A percentile compares a stretch with the other conserved stretches of the same genome.
These are phyloP conservation scores for Sisor rabdophorus DNA, from an alignment of 2,113 vertebrate genomes.

Conservation along the genomic window DNA sequence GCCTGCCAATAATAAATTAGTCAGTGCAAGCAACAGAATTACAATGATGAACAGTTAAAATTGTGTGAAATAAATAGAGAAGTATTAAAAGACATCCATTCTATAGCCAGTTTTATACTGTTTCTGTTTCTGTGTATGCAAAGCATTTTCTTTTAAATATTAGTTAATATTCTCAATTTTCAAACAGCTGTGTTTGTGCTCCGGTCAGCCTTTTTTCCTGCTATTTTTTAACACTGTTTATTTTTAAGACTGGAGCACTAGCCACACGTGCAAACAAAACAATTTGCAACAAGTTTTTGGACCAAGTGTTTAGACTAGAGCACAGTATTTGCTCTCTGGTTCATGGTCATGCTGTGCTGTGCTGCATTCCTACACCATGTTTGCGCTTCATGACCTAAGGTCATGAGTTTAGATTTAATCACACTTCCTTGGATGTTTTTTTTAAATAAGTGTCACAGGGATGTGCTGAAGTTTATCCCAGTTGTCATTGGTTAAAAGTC, in stretches of 20 bases:
- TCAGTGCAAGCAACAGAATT: neutral
- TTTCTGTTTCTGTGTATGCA: neutral
- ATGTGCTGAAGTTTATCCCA: too few species aligned
- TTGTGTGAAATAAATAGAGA: too few species aligned
- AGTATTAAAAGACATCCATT: too few species aligned
- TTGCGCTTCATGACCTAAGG: slow-evolving; percentile 55
- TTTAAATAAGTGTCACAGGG: slow-evolving; percentile 49
- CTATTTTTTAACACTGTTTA: slow-evolving; percentile 40
- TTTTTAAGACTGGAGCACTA: slow-evolving; percentile 40
- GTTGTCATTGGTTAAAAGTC: too few species aligned
- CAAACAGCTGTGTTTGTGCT: slow-evolving; percentile 3
- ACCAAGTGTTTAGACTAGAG: slow-evolving; percentile 19
- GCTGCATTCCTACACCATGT: slow-evolving; percentile 9
- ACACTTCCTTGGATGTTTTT: slow-evolving; percentile 63
- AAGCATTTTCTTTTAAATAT: neutral
- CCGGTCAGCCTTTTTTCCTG: slow-evolving; percentile 11
- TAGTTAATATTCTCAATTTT: neutral
- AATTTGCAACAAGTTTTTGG: slow-evolving; percentile 16
- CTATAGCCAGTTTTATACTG: neutral
- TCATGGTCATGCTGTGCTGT: slow-evolving; percentile 35
- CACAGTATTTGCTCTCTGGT: slow-evolving; percentile 34
- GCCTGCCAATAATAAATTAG: neutral
- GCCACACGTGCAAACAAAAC: slow-evolving; percentile 44
- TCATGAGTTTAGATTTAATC: slow-evolving; percentile 68
- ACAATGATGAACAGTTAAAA: neutral